Evolutionary conservation across 2,113 vertebrate species (phyloP).

Genomic region (Coregonus clupeaformis): DNA sequence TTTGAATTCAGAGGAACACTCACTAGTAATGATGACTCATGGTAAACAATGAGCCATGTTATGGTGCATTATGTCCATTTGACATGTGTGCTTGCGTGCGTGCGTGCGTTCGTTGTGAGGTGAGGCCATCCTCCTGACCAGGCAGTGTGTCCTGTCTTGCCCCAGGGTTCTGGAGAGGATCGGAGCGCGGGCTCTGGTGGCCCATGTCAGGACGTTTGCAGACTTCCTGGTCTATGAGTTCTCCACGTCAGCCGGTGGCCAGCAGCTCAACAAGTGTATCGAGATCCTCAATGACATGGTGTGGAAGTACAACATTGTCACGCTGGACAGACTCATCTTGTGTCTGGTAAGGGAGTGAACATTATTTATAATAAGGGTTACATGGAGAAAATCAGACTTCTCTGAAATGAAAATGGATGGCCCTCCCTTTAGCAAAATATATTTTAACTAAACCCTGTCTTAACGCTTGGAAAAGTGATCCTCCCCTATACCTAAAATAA

Average conservation of each 20-base stretch:
- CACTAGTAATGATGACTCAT: not conserved
- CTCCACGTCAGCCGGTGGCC: conserved; percentile 95
- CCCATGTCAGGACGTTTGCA: conserved; percentile 95
- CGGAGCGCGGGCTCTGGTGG: conserved; percentile 94
- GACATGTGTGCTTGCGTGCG: not conserved
- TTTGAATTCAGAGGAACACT: not conserved
- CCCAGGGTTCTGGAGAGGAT: conserved; percentile 92
- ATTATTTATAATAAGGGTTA: conserved; percentile 69
- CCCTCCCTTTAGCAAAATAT: too few relatives aligned
- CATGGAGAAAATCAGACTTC: too few relatives aligned
- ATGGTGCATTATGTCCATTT: not conserved
- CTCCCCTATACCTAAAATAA: too few relatives aligned
- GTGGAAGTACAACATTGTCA: conserved; percentile 99
- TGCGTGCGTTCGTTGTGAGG: not conserved
- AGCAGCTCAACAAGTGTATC: conserved; percentile 98
- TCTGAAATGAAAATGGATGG: too few relatives aligned
- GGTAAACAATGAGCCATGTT: not conserved
- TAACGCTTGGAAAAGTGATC: too few relatives aligned
- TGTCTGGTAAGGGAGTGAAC: conserved; percentile 85
- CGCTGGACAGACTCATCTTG: conserved; percentile 91
- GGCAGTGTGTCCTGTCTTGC: not conserved
- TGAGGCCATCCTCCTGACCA: not conserved
- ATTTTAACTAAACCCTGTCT: too few relatives aligned
- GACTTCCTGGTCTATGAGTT: conserved; percentile 99
- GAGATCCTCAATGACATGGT: conserved; percentile 99